These are phyloP conservation scores for Poeciliopsis retropinna DNA, from an alignment of 2,113 vertebrate species.

Conservation along the genomic window DNA sequence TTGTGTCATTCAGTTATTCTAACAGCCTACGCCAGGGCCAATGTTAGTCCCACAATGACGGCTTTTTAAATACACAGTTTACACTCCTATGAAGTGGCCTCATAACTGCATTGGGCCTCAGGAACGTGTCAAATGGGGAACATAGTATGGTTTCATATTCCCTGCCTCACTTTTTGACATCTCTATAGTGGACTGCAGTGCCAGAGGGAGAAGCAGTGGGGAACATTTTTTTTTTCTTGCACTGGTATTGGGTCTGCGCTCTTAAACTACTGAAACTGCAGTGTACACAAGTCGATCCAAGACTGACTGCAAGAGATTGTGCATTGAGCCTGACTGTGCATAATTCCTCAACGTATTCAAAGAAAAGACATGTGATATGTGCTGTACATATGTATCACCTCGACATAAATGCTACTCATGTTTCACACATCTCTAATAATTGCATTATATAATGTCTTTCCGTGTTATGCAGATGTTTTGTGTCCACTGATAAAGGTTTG, in stretches of 20 bases:
- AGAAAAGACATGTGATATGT: too few relatives aligned
- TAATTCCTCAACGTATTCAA: too few relatives aligned
- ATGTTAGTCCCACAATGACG: constrained; percentile 77
- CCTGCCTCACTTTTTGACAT: constrained; percentile 67
- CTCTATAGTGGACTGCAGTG: constrained; percentile 69
- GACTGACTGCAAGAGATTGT: too few relatives aligned
- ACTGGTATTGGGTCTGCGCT: constrained; percentile 81
- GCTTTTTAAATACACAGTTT: constrained; percentile 84
- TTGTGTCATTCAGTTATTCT: constrained; percentile 88
- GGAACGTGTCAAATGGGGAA: constrained; percentile 72
- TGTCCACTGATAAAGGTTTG: too few relatives aligned
- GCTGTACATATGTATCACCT: too few relatives aligned
- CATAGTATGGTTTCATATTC: constrained; percentile 73
- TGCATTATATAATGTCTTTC: too few relatives aligned
- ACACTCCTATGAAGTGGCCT: constrained; percentile 81
- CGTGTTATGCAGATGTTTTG: too few relatives aligned
- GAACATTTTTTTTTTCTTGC: constrained; percentile 75
- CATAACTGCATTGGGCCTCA: constrained; percentile 73
- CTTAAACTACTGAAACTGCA: constrained; percentile 37
- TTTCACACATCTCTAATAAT: too few relatives aligned
- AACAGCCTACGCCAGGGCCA: constrained; percentile 78
- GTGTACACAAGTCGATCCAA: too few relatives aligned
- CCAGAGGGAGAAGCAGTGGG: constrained; percentile 60
- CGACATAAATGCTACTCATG: too few relatives aligned
- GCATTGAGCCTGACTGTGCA: too few relatives aligned